A percentile compares a stretch with the other conserved stretches of the same genome.
phyloP scores from a whole-genome alignment of 2,113 vertebrate genomes.

The Pterocles gutturalis region DNA sequence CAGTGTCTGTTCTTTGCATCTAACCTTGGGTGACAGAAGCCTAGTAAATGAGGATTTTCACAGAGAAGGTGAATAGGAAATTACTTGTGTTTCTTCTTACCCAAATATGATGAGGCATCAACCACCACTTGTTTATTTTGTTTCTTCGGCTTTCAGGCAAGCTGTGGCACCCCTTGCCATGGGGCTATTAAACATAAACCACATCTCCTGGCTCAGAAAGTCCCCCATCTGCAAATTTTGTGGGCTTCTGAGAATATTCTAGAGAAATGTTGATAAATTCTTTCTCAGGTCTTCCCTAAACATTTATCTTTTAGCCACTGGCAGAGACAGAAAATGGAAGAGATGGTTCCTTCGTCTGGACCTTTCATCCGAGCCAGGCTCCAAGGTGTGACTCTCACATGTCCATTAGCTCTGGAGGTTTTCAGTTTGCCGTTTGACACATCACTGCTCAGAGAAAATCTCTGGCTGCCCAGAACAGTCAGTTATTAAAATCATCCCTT shows the following conservation, averaged over 20 bases:
- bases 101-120: background rate
- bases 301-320: background rate
- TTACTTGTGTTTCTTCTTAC: background rate
- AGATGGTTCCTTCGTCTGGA: background rate
- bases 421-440: background rate
- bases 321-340: background rate
- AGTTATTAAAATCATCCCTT: background rate
- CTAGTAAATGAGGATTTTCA: background rate
- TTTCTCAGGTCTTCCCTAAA: background rate
- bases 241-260: background rate
- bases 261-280: background rate
- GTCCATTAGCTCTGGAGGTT: background rate
- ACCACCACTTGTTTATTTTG: background rate
- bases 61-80: background rate
- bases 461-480: background rate
- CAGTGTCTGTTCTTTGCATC: background rate
- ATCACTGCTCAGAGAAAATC: background rate
- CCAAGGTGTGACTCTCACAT: background rate
- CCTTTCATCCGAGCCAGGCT: background rate
- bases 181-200: background rate
- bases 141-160: background rate
- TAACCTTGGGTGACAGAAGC: background rate
- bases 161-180: background rate
- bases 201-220: background rate
- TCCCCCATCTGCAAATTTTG: background rate